phyloP scores from a whole-genome alignment of 2,797 vertebrate genomes.

The Neomorphus geoffroyi region DNA sequence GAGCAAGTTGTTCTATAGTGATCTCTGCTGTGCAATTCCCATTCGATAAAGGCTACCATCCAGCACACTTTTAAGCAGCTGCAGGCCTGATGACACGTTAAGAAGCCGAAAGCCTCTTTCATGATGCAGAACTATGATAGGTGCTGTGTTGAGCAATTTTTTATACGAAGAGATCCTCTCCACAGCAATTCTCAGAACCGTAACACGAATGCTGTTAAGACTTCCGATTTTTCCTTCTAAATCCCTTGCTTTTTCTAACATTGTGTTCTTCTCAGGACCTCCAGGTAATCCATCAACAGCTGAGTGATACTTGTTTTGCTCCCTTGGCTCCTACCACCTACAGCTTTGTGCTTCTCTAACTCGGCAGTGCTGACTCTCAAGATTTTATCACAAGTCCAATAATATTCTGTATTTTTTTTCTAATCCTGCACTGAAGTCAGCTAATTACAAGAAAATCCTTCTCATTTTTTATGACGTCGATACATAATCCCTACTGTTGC shows the following conservation, averaged over 20 bases:
- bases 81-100: not conserved
- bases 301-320: not conserved
- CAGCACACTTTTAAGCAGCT: not conserved
- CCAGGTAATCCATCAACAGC: not conserved
- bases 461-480: not conserved
- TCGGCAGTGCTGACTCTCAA: conserved; percentile 19
- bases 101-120: not conserved
- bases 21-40: not conserved
- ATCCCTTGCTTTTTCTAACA: not conserved
- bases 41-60: not conserved
- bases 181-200: not conserved
- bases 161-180: not conserved
- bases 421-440: conserved; percentile 25
- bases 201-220: not conserved
- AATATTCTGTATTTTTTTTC: conserved; percentile 47
- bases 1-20: not conserved
- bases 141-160: not conserved
- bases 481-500: not conserved
- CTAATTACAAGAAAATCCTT: conserved; percentile 37
- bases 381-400: conserved; percentile 46
- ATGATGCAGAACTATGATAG: rapidly evolving
- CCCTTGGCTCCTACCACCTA: conserved; percentile 23
- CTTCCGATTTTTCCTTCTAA: not conserved
- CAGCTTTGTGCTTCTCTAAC: conserved; percentile 35
- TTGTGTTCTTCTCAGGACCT: not conserved